A percentile compares a stretch with the other conserved stretches of the same genome.
Conservation (phyloP, 2,888 invertebrate species). For the Lamellibrachia satsuma region DNA sequence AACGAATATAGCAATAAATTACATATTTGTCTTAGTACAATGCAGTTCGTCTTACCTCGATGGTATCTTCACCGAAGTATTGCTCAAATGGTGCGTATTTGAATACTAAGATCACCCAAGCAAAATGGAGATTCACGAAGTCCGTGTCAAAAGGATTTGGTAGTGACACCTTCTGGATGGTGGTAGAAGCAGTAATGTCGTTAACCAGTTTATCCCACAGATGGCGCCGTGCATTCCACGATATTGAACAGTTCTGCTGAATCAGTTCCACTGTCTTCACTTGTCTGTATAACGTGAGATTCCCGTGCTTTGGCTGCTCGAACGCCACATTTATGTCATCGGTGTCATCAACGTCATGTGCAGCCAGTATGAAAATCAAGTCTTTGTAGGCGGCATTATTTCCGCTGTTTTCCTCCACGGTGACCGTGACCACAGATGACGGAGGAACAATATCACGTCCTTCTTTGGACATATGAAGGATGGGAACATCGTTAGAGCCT, state of each 20-base stretch:
- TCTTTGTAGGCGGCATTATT: background rate
- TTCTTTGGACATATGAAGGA: background rate
- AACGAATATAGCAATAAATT: no score
- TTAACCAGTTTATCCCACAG: background rate
- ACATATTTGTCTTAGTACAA: background rate
- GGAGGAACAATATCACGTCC: background rate
- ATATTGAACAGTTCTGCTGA: background rate
- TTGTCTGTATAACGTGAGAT: background rate
- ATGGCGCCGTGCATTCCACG: background rate
- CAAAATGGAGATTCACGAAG: background rate
- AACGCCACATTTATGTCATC: background rate
- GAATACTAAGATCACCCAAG: background rate
- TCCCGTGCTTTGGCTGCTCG: background rate
- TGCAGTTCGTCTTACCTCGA: conserved; percentile 19
- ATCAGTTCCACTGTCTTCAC: background rate
- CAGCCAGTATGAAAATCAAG: background rate
- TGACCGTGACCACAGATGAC: background rate
- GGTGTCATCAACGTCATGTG: background rate
- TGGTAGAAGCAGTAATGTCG: background rate
- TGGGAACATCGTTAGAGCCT: background rate
- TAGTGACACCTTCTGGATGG: background rate
- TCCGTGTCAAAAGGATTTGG: background rate
- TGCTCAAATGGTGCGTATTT: background rate
- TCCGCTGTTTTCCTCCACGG: conserved; percentile 1
- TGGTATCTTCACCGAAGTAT: background rate